These are phyloP conservation scores for Poecile montanus DNA, from an alignment of 2,797 vertebrate genomes.

Conservation along the genomic window DNA sequence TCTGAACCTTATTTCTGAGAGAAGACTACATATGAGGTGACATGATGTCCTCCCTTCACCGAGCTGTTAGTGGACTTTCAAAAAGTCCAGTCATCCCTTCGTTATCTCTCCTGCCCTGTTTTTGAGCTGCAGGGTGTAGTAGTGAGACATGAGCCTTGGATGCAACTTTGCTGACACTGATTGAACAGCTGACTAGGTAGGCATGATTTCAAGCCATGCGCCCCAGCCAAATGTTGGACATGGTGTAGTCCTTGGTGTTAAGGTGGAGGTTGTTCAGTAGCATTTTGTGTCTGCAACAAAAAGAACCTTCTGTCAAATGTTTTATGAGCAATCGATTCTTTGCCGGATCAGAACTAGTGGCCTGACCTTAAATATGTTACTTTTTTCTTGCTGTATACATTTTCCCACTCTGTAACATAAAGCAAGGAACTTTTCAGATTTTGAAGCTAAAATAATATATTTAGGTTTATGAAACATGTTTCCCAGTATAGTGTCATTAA, in stretches of 20 bases:
- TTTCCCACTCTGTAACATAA: neutral
- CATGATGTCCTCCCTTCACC: neutral
- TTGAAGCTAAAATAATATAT: neutral
- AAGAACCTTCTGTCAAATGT: neutral
- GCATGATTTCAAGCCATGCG: neutral
- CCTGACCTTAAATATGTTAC: neutral
- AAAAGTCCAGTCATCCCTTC: neutral
- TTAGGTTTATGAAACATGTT: neutral
- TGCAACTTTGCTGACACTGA: neutral
- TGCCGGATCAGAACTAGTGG: neutral
- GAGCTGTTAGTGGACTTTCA: neutral
- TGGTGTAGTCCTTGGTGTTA: fast-evolving
- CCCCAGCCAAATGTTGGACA: neutral
- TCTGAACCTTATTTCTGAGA: neutral
- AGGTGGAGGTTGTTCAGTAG: neutral
- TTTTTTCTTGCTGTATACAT: neutral
- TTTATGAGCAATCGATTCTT: neutral
- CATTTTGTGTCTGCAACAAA: neutral
- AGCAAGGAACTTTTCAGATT: neutral
- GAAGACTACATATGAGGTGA: neutral
- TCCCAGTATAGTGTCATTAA: neutral
- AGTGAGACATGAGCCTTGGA: neutral
- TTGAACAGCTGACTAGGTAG: neutral
- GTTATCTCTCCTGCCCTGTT: neutral
- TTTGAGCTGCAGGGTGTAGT: neutral